These are phyloP conservation scores for Syrrhaptes paradoxus DNA, from an alignment of 2,113 vertebrate genomes.

Conservation along the genomic window DNA sequence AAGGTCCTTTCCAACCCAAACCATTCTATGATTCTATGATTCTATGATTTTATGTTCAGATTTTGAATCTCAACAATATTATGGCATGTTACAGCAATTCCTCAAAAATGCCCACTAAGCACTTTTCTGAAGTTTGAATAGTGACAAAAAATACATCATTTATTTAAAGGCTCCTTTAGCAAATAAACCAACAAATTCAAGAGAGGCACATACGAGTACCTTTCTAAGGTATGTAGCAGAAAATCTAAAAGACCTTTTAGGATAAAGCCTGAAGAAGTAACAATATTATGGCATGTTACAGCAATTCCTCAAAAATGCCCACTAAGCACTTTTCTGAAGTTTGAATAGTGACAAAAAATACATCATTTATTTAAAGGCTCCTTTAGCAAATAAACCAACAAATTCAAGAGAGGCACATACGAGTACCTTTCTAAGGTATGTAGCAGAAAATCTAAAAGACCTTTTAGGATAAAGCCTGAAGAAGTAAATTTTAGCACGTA, in stretches of 20 bases:
- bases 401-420: not conserved
- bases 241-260: not conserved
- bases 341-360: not conserved
- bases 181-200: not conserved
- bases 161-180: not conserved
- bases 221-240: not conserved
- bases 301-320: not conserved
- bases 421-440: not conserved
- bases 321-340: not conserved
- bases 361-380: not conserved
- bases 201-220: not conserved
- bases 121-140: not conserved
- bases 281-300: not conserved
- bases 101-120: not conserved
- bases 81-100: not conserved
- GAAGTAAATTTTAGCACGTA: not conserved
- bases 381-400: not conserved
- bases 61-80: not conserved
- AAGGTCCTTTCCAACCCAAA: too few relatives aligned
- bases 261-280: not conserved
- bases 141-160: not conserved
- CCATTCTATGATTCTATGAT: too few relatives aligned
- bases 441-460: not conserved
- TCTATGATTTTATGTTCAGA: too few relatives aligned
- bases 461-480: not conserved